Base-by-base conservation (phyloP, 2,113 vertebrate genomes). In the Esox niger region DNA sequence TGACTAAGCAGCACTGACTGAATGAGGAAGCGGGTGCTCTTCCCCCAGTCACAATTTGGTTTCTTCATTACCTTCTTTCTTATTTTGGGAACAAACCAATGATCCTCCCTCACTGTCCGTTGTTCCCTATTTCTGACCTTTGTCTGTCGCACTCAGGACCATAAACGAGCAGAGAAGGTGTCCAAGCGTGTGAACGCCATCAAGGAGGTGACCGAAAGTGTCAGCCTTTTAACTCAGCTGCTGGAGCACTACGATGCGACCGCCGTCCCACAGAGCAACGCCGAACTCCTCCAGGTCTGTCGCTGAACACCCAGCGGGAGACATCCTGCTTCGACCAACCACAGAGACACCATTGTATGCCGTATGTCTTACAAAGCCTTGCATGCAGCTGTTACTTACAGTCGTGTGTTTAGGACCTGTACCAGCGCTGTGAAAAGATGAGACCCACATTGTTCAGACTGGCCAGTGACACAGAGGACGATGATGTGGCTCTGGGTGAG, bases 381-480 rank as follows among this genome's bases (percentile, higher is more conserved):
- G 26, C 29, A 60, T 29, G 10, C 20, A 60, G 10, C 38, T 0
- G 0, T 1, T 4, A n/a, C 3, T 2, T 74, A 23, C 77, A 32
- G 66, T 25, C 21, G 10, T 71, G 57, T 76, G 43, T 68, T 52
- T 85, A 99, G 97, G 97, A 98, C 66, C 76, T 98, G 73, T 98
- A 97, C 84, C 95, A 98, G 82, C 95, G 96, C 82, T 98, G 97
- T 20, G 97, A 99, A 86, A 96, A 96, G 77, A 95, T 99, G 97
- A 94, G 97, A 64, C 97, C 97, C 3, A 98, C 96, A 0, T 93
- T 99, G 6, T 99, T 99, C 88, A 90, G 96, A 38, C 90, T 99
- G 4, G 97, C 97, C 55, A 99, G 97, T 59, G 97, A 99, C 81
- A 99, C 97, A 1, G 97, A 99, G 73, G 97, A 99, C 90, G 98